Base-by-base conservation (phyloP, 2,113 vertebrate genomes). In the Daphoenositta chrysoptera region DNA sequence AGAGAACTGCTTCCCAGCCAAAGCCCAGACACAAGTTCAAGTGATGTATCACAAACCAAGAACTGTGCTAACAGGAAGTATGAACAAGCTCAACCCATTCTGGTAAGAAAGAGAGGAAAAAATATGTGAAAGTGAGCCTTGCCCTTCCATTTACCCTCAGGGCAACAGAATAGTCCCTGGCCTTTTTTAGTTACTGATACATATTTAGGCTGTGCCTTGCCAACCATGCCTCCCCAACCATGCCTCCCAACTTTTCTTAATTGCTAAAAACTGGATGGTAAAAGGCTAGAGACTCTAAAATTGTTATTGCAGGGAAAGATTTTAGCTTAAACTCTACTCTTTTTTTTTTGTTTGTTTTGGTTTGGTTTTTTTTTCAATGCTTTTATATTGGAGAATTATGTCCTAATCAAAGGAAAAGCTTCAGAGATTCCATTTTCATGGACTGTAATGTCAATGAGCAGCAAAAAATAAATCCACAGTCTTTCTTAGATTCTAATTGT, bases 401-500 rank as follows among this genome's bases (percentile, higher is more conserved):
- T 56, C 24, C 24, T 16, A 85, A 27, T 87, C 70, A 88, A 69
- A 85, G 15, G 10, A 69, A 76, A 83, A 79, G 6, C 6, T 76
- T 88, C 66, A 76, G 45, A 68, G 33, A 31, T 7, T 66, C 11
- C 24, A n/a, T 91, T 84, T 79, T 71, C 26, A 40, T 19, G 63
- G 61, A 48, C 40, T 48, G 11, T 21, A 47, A 42, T 75, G 47
- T 56, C 57, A 89, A 91, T 58, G 80, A 87, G n/a, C 13, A 5
- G 3, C 5, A 85, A 69, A 76, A 94, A 84, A 40, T 7, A 89
- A 75, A 93, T 33, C 33, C 35, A 44, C 15, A 83, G 18, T 19
- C 26, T 90, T 87, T 85, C 45, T 88, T 72, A 54, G 40, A 57
- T 94, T 53, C 28, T 80, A 95, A 72, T 83, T 71, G 10, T 73